Evolutionary conservation across 2,797 vertebrate species (phyloP).

Genomic region (Eremophila alpestris): DNA sequence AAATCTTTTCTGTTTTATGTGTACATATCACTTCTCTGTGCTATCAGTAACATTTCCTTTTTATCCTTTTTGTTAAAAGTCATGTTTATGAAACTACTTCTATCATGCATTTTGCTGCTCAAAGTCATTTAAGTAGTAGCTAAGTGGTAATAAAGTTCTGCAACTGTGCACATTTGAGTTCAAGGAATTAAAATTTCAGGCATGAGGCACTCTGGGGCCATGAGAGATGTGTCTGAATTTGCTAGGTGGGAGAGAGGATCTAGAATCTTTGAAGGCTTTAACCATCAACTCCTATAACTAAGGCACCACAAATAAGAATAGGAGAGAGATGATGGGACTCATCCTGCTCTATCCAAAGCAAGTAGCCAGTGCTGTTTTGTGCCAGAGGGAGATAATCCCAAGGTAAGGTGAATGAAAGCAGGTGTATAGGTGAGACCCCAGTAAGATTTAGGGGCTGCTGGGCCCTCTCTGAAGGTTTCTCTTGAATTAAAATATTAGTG

Average conservation of each 20-base stretch:
- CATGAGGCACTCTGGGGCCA: accelerated
- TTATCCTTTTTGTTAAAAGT: neutral
- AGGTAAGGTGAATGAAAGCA: neutral
- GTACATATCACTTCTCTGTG: neutral
- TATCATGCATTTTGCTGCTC: neutral
- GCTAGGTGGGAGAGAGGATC: neutral
- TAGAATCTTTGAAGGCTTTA: neutral
- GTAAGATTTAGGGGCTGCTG: neutral
- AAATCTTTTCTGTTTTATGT: neutral
- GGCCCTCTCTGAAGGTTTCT: neutral
- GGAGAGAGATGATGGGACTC: neutral
- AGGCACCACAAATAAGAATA: neutral
- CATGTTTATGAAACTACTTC: neutral
- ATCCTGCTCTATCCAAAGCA: neutral
- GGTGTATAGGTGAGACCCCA: neutral
- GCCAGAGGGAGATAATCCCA: neutral
- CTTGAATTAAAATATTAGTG: neutral
- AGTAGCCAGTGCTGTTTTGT: neutral
- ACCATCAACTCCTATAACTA: neutral
- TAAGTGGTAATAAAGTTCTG: neutral
- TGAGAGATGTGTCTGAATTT: neutral
- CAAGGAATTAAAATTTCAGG: neutral
- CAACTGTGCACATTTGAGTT: neutral
- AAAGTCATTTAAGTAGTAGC: neutral
- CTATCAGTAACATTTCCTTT: neutral